A percentile compares a stretch with the other conserved stretches of the same genome.
Evolutionary conservation across 2,797 vertebrate genomes (phyloP).

Genomic region (Helicolenus hilgendorfi): DNA sequence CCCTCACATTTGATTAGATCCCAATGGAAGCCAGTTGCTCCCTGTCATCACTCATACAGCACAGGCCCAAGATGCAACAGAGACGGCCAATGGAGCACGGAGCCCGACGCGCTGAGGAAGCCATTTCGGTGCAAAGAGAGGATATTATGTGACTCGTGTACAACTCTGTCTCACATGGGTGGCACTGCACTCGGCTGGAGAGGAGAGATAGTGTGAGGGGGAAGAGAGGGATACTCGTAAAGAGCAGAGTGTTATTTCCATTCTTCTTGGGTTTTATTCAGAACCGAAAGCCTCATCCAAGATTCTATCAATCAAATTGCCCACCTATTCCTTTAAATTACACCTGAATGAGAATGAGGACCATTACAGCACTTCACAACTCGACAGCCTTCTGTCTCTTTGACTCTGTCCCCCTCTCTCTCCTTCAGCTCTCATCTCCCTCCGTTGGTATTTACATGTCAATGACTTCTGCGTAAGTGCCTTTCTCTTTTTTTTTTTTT

Average conservation of each 20-base stretch:
- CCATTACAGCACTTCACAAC: slow-evolving; percentile 71
- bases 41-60: slow-evolving; percentile 84
- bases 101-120: slow-evolving; percentile 70
- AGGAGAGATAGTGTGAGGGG: slow-evolving; percentile 33
- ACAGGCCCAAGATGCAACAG: slow-evolving; percentile 64
- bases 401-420: slow-evolving; percentile 13
- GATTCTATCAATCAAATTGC: slow-evolving; percentile 76
- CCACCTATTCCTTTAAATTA: slow-evolving; percentile 73
- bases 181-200: slow-evolving; percentile 58
- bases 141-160: slow-evolving; percentile 77
- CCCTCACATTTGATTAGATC: slow-evolving; percentile 89
- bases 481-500: slow-evolving; percentile 61
- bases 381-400: slow-evolving; percentile 61
- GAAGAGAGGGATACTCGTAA: slow-evolving; percentile 26
- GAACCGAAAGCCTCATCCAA: slow-evolving; percentile 48
- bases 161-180: slow-evolving; percentile 74
- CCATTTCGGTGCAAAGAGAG: slow-evolving; percentile 74
- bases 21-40: slow-evolving; percentile 86
- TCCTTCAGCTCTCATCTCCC: slow-evolving; percentile 59
- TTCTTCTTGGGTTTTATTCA: slow-evolving; percentile 49
- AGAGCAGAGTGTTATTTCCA: slow-evolving; percentile 55
- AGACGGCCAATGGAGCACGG: slow-evolving; percentile 65
- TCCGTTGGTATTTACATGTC: slow-evolving; percentile 83
- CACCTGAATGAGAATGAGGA: slow-evolving; percentile 65
- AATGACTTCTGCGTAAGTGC: slow-evolving; percentile 80